phyloP scores from a whole-genome alignment of 2,888 invertebrate species.

The Steinernema hermaphroditum region DNA sequence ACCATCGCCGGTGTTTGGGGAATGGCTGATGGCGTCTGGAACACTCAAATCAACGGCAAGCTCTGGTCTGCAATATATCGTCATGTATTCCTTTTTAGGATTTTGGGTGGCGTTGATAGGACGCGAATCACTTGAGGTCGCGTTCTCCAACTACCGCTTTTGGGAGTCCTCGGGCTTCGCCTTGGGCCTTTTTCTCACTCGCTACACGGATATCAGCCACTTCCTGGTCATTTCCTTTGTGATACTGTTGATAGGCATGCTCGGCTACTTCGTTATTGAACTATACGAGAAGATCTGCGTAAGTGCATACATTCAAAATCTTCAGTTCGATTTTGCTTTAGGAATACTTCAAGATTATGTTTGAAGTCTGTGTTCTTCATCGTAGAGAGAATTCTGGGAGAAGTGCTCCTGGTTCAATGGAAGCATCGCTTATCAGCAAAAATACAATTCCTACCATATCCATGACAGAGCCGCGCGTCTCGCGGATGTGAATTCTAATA shows the following conservation, averaged over 20 bases:
- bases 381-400: not conserved
- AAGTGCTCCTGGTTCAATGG: conserved; percentile 32
- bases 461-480: not conserved
- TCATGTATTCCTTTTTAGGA: too few relatives aligned
- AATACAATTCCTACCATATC: not conserved
- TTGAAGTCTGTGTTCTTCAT: conserved; percentile 27
- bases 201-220: conserved; percentile 69
- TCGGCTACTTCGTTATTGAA: conserved; percentile 75
- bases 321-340: conserved; percentile 10
- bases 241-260: conserved; percentile 73
- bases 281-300: conserved; percentile 58
- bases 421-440: conserved; percentile 36
- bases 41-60: conserved; percentile 64
- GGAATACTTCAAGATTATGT: conserved; percentile 35
- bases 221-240: conserved; percentile 57
- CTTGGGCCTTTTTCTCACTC: conserved; percentile 80
- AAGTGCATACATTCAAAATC: not conserved
- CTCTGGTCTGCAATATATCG: not conserved
- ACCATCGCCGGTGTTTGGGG: conserved; percentile 66
- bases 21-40: conserved; percentile 66
- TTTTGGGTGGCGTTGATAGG: conserved; percentile 84
- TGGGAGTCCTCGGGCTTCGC: conserved; percentile 91
- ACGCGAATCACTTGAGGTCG: conserved; percentile 77
- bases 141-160: conserved; percentile 86
- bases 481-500: too few relatives aligned